Evolutionary conservation across 2,888 invertebrate genomes (phyloP).

Genomic region (Scotopteryx bipunctaria): DNA sequence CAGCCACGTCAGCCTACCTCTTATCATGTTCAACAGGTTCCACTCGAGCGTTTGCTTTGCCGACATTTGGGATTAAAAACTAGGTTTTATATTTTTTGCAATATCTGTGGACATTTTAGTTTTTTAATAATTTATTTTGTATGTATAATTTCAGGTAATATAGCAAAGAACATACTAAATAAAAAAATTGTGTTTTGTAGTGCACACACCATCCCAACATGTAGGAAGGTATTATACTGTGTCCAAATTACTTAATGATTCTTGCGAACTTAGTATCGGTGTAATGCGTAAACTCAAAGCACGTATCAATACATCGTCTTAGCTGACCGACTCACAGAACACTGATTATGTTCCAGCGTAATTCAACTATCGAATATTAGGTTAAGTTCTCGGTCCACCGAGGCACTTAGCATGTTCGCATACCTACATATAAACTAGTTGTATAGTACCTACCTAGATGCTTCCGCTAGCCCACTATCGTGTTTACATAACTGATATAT

Average conservation of each 20-base stretch:
- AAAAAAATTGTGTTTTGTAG: too few relatives aligned
- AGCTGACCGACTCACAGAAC: constrained; percentile 65
- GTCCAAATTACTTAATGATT: too few relatives aligned
- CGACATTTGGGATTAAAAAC: constrained; percentile 91
- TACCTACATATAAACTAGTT: constrained; percentile 77
- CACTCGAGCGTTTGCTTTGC: constrained; percentile 91
- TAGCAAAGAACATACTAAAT: too few relatives aligned
- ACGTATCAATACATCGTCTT: constrained; percentile 66
- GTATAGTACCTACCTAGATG: constrained; percentile 20
- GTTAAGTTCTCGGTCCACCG: constrained; percentile 71
- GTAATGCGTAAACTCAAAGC: constrained; percentile 49
- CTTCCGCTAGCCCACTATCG: constrained; percentile 16
- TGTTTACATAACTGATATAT: constrained; percentile 20
- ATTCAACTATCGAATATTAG: constrained; percentile 80
- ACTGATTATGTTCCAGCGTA: constrained; percentile 74
- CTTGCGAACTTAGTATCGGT: constrained; percentile 66
- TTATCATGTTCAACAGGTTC: constrained; percentile 91
- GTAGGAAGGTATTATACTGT: too few relatives aligned
- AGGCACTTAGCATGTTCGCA: constrained; percentile 68
- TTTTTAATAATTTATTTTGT: too few relatives aligned
- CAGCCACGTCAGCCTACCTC: constrained; percentile 88
- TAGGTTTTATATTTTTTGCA: too few relatives aligned
- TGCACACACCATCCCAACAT: too few relatives aligned
- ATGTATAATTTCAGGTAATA: too few relatives aligned
- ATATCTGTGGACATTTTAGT: too few relatives aligned